Percentiles rank a stretch among this genome's conserved stretches.
Evolutionary conservation across 2,888 invertebrate species (phyloP).

Genomic region (Lottia gigantea): DNA sequence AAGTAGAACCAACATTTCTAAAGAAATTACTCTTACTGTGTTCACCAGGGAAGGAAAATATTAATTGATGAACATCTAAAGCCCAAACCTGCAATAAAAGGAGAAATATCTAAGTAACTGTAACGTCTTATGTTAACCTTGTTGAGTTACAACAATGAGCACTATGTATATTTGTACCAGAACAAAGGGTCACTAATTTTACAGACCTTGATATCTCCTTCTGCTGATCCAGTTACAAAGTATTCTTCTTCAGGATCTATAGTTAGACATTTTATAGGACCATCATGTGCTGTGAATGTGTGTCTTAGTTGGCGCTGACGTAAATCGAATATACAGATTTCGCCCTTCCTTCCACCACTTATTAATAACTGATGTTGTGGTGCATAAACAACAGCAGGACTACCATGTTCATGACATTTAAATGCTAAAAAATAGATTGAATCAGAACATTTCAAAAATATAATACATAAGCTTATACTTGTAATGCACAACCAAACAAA

Average conservation of each 20-base stretch:
- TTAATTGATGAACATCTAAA: slow-evolving; percentile 84
- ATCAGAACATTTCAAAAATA: neutral
- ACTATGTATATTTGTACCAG: no score
- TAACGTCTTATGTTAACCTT: neutral
- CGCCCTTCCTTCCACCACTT: slow-evolving; percentile 96
- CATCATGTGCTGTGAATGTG: slow-evolving; percentile 83
- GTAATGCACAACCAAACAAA: no score
- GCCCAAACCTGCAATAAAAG: slow-evolving; percentile 85
- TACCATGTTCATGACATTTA: slow-evolving; percentile 89
- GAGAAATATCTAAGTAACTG: neutral
- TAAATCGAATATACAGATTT: slow-evolving; percentile 91
- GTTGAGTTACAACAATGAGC: no score
- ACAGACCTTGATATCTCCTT: slow-evolving; percentile 72
- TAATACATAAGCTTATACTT: no score
- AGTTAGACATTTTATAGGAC: slow-evolving; percentile 92
- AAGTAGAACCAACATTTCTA: slow-evolving; percentile 89
- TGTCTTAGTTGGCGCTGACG: slow-evolving; percentile 81
- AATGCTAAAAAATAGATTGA: slow-evolving; percentile 79
- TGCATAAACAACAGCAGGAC: slow-evolving; percentile 90
- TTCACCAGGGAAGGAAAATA: slow-evolving; percentile 91
- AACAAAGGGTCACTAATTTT: no score
- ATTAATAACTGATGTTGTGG: slow-evolving; percentile 93
- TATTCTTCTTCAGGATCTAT: slow-evolving; percentile 95
- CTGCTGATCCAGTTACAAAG: slow-evolving; percentile 87
- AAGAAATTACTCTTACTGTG: slow-evolving; percentile 93